Evolutionary conservation across 1,140 invertebrate species (phyloP).

Genomic region (Adoxophyes honmai): DNA sequence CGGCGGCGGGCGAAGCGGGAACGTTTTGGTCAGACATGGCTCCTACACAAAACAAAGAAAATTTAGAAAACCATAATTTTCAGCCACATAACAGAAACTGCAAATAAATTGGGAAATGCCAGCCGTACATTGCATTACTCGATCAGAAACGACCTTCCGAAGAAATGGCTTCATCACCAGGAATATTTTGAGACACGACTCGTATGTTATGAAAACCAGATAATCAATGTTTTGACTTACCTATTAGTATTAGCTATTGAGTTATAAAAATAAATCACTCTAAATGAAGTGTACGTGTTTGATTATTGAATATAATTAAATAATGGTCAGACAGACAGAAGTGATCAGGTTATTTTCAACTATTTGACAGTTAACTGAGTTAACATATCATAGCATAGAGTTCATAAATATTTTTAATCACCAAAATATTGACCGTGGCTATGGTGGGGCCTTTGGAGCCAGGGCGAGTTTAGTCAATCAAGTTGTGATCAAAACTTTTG

Average conservation of each 20-base stretch:
- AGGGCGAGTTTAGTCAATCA: no score
- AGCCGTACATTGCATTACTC: neutral
- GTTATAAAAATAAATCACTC: constrained; percentile 1
- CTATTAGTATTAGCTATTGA: neutral
- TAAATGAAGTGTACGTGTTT: neutral
- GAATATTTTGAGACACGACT: neutral
- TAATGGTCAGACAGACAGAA: constrained; percentile 1
- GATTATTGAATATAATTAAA: constrained; percentile 12
- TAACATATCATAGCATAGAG: neutral
- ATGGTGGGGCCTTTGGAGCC: no score
- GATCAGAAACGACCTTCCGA: neutral
- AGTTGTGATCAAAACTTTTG: no score
- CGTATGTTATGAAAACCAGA: neutral
- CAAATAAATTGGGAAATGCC: no score
- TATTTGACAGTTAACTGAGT: constrained; percentile 1
- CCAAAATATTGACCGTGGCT: no score
- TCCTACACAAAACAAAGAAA: neutral
- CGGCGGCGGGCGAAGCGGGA: constrained; percentile 36
- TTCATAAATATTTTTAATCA: no score
- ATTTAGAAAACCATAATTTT: no score
- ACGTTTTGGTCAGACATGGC: constrained; percentile 52
- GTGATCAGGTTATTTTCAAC: constrained; percentile 19
- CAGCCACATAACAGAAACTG: no score
- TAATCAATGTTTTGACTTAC: neutral
- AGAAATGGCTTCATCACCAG: neutral